Evolutionary conservation across 2,888 invertebrate genomes (phyloP).

Genomic region (Chrysodeixis includens): DNA sequence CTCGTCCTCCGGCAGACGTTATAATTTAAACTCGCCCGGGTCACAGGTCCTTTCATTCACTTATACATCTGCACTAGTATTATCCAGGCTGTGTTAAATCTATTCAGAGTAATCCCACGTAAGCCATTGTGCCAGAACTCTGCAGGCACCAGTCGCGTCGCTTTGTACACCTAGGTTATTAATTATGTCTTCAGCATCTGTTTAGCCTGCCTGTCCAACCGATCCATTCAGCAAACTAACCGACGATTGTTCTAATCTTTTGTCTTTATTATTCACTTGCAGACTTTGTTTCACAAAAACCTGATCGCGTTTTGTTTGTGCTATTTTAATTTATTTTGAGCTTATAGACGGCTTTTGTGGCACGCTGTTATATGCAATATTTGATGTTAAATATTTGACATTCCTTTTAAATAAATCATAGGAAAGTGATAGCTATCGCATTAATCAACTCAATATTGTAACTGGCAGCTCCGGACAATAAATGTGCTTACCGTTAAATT

Average conservation of each 20-base stretch:
- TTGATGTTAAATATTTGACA: constrained; percentile 23
- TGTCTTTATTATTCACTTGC: constrained; percentile 49
- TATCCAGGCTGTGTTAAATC: constrained; percentile 48
- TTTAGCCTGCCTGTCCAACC: constrained; percentile 51
- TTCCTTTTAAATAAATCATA: constrained; percentile 31
- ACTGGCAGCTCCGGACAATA: constrained; percentile 1
- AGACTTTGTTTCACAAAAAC: constrained; percentile 42
- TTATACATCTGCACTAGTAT: constrained; percentile 47
- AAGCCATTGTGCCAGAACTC: constrained; percentile 57
- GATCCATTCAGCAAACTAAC: constrained; percentile 53
- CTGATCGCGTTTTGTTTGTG: constrained; percentile 25
- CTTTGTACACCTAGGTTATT: constrained; percentile 65
- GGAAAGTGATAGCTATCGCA: neutral
- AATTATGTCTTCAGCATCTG: constrained; percentile 61
- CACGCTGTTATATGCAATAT: constrained; percentile 21
- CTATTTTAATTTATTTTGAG: constrained; percentile 33
- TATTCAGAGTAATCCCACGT: constrained; percentile 56
- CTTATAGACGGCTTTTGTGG: constrained; percentile 33
- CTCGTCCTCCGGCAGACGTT: constrained; percentile 46
- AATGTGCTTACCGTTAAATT: neutral
- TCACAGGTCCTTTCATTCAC: constrained; percentile 46
- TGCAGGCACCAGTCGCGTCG: constrained; percentile 49
- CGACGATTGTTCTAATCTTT: constrained; percentile 45
- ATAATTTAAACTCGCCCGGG: constrained; percentile 51
- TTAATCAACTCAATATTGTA: neutral